These are phyloP conservation scores for Sterrhoptilus dennistouni DNA, from an alignment of 2,113 vertebrate genomes.

Conservation along the genomic window DNA sequence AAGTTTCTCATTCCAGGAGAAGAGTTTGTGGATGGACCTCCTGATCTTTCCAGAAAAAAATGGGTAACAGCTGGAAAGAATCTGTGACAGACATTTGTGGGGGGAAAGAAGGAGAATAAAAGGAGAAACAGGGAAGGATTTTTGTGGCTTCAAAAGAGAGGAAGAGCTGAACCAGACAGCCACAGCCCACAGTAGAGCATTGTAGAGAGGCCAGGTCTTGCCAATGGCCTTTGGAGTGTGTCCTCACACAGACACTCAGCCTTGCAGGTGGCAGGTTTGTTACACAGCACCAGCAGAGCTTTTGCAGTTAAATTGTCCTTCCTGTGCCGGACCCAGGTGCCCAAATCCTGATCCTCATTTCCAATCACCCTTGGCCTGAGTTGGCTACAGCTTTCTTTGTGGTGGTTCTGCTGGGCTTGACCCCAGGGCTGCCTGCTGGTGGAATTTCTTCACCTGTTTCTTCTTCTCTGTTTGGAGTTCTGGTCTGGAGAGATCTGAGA, in stretches of 20 bases:
- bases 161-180: not conserved
- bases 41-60: not conserved
- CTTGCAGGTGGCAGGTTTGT: not conserved
- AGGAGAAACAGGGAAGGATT: not conserved
- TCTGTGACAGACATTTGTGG: rapidly evolving
- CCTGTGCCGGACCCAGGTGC: not conserved
- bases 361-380: not conserved
- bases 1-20: not conserved
- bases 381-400: not conserved
- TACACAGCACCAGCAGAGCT: not conserved
- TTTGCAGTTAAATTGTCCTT: not conserved
- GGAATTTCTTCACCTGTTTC: not conserved
- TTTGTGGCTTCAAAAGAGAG: not conserved
- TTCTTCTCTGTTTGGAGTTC: not conserved
- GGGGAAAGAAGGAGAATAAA: not conserved
- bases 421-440: not conserved
- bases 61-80: not conserved
- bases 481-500: not conserved
- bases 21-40: not conserved
- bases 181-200: not conserved
- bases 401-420: not conserved
- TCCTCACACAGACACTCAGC: not conserved
- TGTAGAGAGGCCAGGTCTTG: not conserved
- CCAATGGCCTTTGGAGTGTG: not conserved
- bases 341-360: not conserved